These are phyloP conservation scores for Dolichomitus sp. DNA, from an alignment of 2,888 invertebrate species.

Conservation along the genomic window DNA sequence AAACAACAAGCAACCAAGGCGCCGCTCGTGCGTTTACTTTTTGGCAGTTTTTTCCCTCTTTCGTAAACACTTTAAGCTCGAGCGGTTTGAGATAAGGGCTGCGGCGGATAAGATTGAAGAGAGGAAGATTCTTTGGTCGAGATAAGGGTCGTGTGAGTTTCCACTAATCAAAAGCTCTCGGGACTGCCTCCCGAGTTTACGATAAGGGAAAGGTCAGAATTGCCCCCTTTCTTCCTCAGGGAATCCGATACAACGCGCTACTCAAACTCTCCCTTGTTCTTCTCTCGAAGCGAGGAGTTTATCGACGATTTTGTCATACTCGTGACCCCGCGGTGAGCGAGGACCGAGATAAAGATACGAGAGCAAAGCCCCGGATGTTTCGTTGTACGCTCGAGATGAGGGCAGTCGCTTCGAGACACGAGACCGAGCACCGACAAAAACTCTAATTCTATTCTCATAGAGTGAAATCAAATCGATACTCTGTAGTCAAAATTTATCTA, in stretches of 20 bases:
- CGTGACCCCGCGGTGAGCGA: conserved; percentile 59
- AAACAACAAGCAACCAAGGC: not conserved
- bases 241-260: not conserved
- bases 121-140: not conserved
- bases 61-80: not conserved
- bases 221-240: conserved; percentile 1
- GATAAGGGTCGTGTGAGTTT: conserved; percentile 30
- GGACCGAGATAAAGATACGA: conserved; percentile 55
- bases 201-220: conserved; percentile 67
- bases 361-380: conserved; percentile 20
- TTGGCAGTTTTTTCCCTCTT: conserved; percentile 14
- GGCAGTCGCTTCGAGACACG: conserved; percentile 39
- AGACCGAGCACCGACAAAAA: conserved; percentile 36
- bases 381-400: conserved; percentile 31
- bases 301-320: conserved; percentile 79
- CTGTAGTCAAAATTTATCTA: too few species aligned
- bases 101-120: conserved; percentile 24
- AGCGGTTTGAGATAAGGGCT: conserved; percentile 7
- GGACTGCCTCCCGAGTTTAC: not conserved
- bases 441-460: not conserved
- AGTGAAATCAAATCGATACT: not conserved
- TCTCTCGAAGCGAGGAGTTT: conserved; percentile 59
- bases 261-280: conserved; percentile 17
- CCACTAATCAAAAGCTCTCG: not conserved
- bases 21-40: not conserved